A percentile compares a stretch with the other conserved stretches of the same genome.
Conservation (phyloP, 2,797 vertebrate species). For the Otolemur crassicaudatus region DNA sequence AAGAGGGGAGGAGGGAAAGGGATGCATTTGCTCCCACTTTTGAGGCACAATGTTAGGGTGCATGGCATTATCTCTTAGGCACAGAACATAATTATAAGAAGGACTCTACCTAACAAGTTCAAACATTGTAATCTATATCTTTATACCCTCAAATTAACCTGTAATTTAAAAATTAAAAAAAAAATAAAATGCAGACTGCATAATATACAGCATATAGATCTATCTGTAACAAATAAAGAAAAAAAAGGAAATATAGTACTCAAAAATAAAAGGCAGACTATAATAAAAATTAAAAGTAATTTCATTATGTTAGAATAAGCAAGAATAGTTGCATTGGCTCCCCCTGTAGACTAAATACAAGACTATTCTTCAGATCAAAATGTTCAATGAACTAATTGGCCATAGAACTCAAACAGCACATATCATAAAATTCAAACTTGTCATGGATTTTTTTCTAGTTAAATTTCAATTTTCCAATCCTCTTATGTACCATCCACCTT, state of each 20-base stretch:
- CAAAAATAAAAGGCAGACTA: background rate
- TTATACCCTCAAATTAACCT: no score
- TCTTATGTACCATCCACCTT: background rate
- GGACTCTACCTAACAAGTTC: no score
- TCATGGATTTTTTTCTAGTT: background rate
- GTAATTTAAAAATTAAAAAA: no score
- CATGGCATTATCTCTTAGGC: no score
- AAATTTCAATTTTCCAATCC: background rate
- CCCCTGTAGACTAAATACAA: background rate
- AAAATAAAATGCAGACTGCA: no score
- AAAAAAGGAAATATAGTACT: background rate
- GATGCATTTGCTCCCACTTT: no score
- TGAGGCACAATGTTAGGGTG: no score
- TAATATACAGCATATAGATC: no score
- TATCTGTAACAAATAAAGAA: no score
- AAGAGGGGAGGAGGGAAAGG: no score
- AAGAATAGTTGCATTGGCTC: background rate
- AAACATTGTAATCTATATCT: no score
- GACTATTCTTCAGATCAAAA: background rate
- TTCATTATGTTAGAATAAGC: background rate
- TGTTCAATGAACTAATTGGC: background rate
- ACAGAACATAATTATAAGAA: no score
- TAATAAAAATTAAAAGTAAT: background rate
- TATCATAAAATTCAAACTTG: background rate
- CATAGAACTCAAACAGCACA: background rate